phyloP scores from a whole-genome alignment of 1,140 invertebrate species.

The Aphelenchoides avenae region DNA sequence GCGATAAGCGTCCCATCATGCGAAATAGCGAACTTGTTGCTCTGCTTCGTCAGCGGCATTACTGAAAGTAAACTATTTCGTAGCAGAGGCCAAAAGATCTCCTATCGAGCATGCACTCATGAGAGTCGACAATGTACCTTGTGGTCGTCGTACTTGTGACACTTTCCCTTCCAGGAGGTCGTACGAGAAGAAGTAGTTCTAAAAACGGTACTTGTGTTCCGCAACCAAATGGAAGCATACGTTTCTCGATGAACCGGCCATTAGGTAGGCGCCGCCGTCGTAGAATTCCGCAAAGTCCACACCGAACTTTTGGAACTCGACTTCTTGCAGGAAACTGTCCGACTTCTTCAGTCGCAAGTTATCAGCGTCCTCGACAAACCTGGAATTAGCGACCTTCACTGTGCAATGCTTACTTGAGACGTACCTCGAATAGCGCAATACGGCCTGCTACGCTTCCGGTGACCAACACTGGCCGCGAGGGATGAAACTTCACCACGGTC shows the following conservation, averaged over 20 bases:
- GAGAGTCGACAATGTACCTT: conserved; percentile 2
- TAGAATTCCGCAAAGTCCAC: conserved; percentile 29
- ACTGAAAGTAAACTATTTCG: not conserved
- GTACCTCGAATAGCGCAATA: conserved; percentile 33
- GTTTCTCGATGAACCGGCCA: conserved; percentile 21
- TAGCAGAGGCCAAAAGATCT: not conserved
- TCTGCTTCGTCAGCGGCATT: not conserved
- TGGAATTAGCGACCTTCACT: conserved; percentile 16
- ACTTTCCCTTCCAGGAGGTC: conserved; percentile 32
- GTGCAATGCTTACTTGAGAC: too few relatives aligned
- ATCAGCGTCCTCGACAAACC: conserved; percentile 12
- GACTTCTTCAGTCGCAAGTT: conserved; percentile 19
- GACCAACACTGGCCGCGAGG: conserved; percentile 34
- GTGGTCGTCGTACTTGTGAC: conserved; percentile 12
- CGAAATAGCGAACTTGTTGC: conserved; percentile 17
- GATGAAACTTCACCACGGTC: conserved; percentile 32
- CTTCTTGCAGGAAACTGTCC: conserved; percentile 36
- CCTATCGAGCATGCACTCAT: not conserved
- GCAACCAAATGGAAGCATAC: conserved; percentile 10
- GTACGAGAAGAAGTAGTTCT: conserved; percentile 37
- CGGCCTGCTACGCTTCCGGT: conserved; percentile 13
- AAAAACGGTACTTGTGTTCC: conserved; percentile 16
- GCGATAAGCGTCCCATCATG: conserved; percentile 35
- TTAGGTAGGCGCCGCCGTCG: conserved; percentile 26
- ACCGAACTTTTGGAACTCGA: conserved; percentile 20